Evolutionary conservation across 1,140 invertebrate genomes (phyloP), one percentile per base, ranked within the genome.

Genomic region (Drosophila miranda): DNA sequence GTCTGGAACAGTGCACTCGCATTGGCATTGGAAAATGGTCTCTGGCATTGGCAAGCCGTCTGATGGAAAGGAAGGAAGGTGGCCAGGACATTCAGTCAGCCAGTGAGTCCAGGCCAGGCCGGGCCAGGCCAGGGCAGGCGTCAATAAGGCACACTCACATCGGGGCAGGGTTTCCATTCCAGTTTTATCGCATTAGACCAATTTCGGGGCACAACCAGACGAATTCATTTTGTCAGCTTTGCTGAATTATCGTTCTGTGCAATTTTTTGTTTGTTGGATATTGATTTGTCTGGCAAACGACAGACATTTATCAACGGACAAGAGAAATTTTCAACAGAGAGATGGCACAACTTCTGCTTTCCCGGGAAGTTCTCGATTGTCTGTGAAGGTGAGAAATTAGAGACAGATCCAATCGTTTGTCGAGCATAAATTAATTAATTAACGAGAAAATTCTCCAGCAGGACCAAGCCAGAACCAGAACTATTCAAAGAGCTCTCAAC

Each of bases 1-100:
- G 79, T 61, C 66, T 79, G 79, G 80, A 84, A 82, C 75, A 74
- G 59, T 82, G 80, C 79, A 82, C 75, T 84, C 57, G 55, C 58
- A 83, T 71, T 78, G 78, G 75, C 63, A 74, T 64, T 66, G 72
- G 64, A 53, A 78, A 59, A 49, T 42, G 58, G 43, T 38, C 52
- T 71, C 23, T 59, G 28, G 44, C 19, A 58, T 28, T 50, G 63
- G 43, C 45, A 44, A 34, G 16, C 34, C 34, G 34, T 38, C 34
- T 5, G 11, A 38, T 38, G 34, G 34, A 11, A 38, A 11, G 11
- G 9, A 42, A 38, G 43, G 42, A 44, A 59, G 73, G 38, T 49
- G 41, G 59, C 59, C 44, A 68, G 62, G 34, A 28, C 48, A 59
- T 42, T 16, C 52, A 42, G 54, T 21, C 26, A 46, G 42, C n/a